Evolutionary conservation across 2,113 vertebrate species (phyloP).

Genomic region (Coregonus clupeaformis): DNA sequence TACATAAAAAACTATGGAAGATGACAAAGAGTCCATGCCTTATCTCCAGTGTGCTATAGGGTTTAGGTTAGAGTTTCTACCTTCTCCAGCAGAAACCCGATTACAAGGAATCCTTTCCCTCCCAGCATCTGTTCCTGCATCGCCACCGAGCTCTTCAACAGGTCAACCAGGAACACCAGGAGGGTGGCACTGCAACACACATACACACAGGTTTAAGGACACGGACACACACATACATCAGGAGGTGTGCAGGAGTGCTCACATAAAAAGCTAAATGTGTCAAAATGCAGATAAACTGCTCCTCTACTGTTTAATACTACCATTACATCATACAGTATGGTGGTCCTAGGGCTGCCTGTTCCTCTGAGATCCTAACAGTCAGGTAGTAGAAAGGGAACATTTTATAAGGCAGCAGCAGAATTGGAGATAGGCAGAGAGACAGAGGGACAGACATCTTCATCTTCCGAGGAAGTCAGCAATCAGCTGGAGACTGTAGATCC

Average conservation of each 20-base stretch:
- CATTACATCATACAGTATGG: no score
- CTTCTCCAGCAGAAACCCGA: constrained; percentile 98
- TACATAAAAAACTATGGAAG: no score
- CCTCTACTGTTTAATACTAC: no score
- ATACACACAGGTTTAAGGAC: constrained; percentile 13
- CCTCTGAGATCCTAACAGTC: no score
- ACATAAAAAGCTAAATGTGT: no score
- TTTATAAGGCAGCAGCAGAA: background rate
- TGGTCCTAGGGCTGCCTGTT: no score
- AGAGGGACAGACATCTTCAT: constrained; percentile 34
- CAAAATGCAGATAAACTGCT: no score
- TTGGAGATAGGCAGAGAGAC: background rate
- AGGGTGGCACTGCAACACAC: constrained; percentile 86
- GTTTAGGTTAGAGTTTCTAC: constrained; percentile 54
- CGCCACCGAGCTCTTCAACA: constrained; percentile 98
- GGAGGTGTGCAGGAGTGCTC: no score
- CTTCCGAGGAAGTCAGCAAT: constrained; percentile 54
- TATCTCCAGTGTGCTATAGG: no score
- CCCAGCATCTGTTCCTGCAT: constrained; percentile 99
- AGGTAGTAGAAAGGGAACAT: no score
- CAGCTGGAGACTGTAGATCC: constrained; percentile 25
- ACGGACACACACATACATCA: background rate
- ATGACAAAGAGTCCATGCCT: no score
- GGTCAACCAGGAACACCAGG: constrained; percentile 95
- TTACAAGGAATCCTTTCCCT: constrained; percentile 97